phyloP scores from a whole-genome alignment of 2,113 vertebrate genomes.

The Lepidothrix coronata region DNA sequence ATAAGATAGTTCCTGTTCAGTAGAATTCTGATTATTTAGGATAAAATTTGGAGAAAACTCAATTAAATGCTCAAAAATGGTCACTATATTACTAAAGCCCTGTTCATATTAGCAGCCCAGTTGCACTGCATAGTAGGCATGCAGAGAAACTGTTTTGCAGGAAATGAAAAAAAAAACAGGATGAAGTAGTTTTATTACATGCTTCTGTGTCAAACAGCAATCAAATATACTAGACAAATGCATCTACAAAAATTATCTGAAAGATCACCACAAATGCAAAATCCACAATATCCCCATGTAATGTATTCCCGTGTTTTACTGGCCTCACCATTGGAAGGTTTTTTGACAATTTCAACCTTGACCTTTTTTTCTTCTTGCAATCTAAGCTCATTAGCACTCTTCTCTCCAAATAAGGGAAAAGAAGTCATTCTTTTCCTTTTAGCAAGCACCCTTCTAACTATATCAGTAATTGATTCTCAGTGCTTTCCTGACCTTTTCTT shows the following conservation, averaged over 20 bases:
- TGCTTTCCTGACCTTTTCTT: background rate
- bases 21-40: background rate
- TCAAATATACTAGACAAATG: background rate
- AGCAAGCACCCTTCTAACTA: background rate
- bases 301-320: background rate
- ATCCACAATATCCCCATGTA: background rate
- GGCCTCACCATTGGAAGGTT: background rate
- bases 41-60: background rate
- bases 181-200: background rate
- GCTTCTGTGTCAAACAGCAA: background rate
- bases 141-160: background rate
- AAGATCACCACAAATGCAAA: background rate
- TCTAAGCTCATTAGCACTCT: background rate
- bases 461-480: background rate
- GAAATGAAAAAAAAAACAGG: background rate
- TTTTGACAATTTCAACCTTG: background rate
- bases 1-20: background rate
- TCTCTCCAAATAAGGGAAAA: background rate
- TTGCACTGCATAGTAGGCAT: background rate
- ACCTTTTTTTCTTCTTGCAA: background rate
- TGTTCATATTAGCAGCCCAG: background rate
- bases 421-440: background rate
- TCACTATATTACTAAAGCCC: background rate
- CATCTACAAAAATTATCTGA: background rate
- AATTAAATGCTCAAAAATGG: background rate